Evolutionary conservation across 2,113 vertebrate genomes (phyloP).

Genomic region (Anthoscopus minutus): DNA sequence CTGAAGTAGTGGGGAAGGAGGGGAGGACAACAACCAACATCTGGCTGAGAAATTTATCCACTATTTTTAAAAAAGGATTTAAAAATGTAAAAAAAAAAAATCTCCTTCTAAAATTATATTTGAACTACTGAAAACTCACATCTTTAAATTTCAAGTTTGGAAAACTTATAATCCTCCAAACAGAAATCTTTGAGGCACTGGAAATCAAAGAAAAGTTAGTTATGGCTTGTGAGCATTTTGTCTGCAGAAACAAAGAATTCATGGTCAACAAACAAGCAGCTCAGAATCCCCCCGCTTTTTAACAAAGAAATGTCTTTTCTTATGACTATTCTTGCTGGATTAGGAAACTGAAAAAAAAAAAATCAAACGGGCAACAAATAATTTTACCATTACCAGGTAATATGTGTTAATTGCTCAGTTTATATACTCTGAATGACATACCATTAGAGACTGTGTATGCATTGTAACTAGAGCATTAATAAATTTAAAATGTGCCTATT

Average conservation of each 20-base stretch:
- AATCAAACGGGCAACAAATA: slow-evolving; percentile 81
- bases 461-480: slow-evolving; percentile 86
- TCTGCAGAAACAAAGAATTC: slow-evolving; percentile 40
- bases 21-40: too few species aligned
- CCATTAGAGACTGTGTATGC: slow-evolving; percentile 86
- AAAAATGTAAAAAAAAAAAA: not conserved
- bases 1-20: not conserved
- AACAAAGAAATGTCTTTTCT: slow-evolving; percentile 66
- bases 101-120: not conserved
- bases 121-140: not conserved
- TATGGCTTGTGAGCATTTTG: slow-evolving; percentile 6
- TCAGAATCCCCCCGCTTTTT: slow-evolving; percentile 2
- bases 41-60: not conserved
- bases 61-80: not conserved
- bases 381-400: slow-evolving; percentile 85
- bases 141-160: not conserved
- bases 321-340: slow-evolving; percentile 52
- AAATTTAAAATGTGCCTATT: slow-evolving; percentile 90
- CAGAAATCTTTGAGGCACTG: not conserved
- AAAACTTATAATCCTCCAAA: not conserved
- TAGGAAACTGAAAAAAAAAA: slow-evolving; percentile 34
- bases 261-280: slow-evolving; percentile 27
- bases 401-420: slow-evolving; percentile 86
- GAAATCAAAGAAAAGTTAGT: slow-evolving; percentile 6
- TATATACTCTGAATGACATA: slow-evolving; percentile 87